Evolutionary conservation across 37 sponge, comb jelly and placozoan genomes (phyloP).

Genomic region (Theonella swinhoei): DNA sequence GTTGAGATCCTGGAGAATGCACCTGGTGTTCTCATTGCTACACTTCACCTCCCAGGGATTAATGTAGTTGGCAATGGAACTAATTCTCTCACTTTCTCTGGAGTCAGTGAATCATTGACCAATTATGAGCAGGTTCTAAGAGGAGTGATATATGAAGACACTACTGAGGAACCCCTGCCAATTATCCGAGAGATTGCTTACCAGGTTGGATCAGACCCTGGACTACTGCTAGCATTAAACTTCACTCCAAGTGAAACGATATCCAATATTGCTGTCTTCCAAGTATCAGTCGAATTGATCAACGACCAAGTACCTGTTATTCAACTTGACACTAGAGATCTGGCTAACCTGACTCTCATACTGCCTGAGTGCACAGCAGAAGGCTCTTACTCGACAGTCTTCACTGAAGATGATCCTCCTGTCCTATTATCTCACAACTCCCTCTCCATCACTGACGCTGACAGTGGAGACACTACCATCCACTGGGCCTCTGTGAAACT

Average conservation of each 20-base stretch:
- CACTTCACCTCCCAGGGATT: background rate
- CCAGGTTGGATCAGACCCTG: conserved; percentile 35
- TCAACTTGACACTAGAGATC: conserved; percentile 14
- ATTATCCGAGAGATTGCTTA: conserved; percentile 22
- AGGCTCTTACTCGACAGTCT: conserved; percentile 36
- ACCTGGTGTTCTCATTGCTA: conserved; percentile 8
- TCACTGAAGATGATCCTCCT: conserved; percentile 45
- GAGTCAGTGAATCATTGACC: conserved; percentile 12
- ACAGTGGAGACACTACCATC: conserved; percentile 40
- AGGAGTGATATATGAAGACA: conserved; percentile 36
- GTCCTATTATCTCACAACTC: conserved; percentile 41
- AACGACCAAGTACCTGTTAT: conserved; percentile 63
- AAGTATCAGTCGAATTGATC: conserved; percentile 27
- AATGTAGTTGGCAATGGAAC: conserved; percentile 53
- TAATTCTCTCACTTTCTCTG: conserved; percentile 9
- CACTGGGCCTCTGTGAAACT: conserved; percentile 35
- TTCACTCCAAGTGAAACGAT: conserved; percentile 1
- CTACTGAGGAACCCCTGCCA: conserved; percentile 38
- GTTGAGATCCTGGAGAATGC: conserved; percentile 9
- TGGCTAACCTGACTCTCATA: background rate
- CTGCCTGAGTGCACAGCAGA: background rate
- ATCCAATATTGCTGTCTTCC: conserved; percentile 16
- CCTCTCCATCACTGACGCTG: conserved; percentile 60
- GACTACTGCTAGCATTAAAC: background rate
- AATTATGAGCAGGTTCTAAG: conserved; percentile 24